A percentile compares a stretch with the other conserved stretches of the same genome.
These are phyloP conservation scores for Drosophila eohydei DNA, from an alignment of 2,888 invertebrate genomes.

Conservation along the genomic window DNA sequence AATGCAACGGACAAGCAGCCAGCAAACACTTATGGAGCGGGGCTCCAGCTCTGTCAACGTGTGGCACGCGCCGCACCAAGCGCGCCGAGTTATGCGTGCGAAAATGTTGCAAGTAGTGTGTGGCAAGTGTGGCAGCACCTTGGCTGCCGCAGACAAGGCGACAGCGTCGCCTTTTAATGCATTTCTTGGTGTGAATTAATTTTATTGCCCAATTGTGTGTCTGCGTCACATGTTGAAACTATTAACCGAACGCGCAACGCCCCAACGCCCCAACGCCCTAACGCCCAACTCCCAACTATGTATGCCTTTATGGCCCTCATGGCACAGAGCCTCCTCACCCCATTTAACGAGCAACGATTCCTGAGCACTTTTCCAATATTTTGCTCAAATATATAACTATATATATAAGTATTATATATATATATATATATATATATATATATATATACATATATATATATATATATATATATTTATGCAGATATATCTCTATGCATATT, in stretches of 20 bases:
- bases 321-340: neutral
- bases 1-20: slow-evolving; percentile 19
- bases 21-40: slow-evolving; percentile 50
- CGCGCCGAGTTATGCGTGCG: slow-evolving; percentile 78
- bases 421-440: neutral
- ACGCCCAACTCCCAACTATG: slow-evolving; percentile 66
- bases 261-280: neutral
- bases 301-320: slow-evolving; percentile 60
- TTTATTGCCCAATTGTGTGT: slow-evolving; percentile 82
- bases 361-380: slow-evolving; percentile 11
- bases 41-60: slow-evolving; percentile 43
- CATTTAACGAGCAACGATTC: slow-evolving; percentile 32
- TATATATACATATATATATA: neutral
- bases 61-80: slow-evolving; percentile 58
- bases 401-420: slow-evolving; percentile 4
- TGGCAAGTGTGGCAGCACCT: slow-evolving; percentile 45
- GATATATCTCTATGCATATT: slow-evolving; percentile 17
- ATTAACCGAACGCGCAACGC: slow-evolving; percentile 68
- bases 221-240: slow-evolving; percentile 83
- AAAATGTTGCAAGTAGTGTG: slow-evolving; percentile 68
- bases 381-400: neutral
- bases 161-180: slow-evolving; percentile 50
- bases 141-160: slow-evolving; percentile 33
- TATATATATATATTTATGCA: slow-evolving; percentile 1
- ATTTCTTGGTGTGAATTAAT: slow-evolving; percentile 82